Base-by-base conservation (phyloP, 2,888 invertebrate genomes). In the Dryocosmus kuriphilus region DNA sequence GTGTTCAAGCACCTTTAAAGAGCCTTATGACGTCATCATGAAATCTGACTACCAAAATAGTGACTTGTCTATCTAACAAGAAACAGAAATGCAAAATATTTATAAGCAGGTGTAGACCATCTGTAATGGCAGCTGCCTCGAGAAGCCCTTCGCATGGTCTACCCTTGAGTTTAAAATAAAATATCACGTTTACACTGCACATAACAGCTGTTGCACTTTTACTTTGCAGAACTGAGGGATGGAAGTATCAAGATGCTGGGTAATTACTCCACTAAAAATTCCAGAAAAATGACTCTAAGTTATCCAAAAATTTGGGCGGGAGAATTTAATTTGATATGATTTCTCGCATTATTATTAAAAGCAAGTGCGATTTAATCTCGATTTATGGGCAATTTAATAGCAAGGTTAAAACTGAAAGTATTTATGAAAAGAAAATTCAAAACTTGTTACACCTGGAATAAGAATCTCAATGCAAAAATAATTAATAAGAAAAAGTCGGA, bases 91-190 rank as follows among this genome's bases (percentile, higher is more conserved):
- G 67, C 74, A 82, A 82, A 84, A 85, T 80, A 85, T 71, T 84
- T 75, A 30, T 55, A 65, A 80, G 83, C 87, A 87, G 87, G 87
- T 87, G 87, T 82, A 85, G 79, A 79, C 79, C 85, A 81, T 87
- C 85, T 85, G 83, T 82, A 78, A 80, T 76, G 80, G 79, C 86
- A 87, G 87, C 87, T 87, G 87, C 81, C 79, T 62, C 57, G 38
- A 63, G 86, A 83, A 79, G 79, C 86, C 82, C 82, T 83, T 84
- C 80, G 75, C 74, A 61, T 75, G 78, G 57, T 80, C 77, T 83
- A 83, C 81, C 85, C 83, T 86, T 80, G 82, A 84, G 77, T 74
- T 82, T 81, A 83, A 81, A 76, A 74, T 76, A 73, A 83, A 86
- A 82, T 85, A 86, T 83, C 82, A 51, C 78, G 76, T 76, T 76